Conservation (phyloP, 2,797 vertebrate species). For the Botia almorhae region DNA sequence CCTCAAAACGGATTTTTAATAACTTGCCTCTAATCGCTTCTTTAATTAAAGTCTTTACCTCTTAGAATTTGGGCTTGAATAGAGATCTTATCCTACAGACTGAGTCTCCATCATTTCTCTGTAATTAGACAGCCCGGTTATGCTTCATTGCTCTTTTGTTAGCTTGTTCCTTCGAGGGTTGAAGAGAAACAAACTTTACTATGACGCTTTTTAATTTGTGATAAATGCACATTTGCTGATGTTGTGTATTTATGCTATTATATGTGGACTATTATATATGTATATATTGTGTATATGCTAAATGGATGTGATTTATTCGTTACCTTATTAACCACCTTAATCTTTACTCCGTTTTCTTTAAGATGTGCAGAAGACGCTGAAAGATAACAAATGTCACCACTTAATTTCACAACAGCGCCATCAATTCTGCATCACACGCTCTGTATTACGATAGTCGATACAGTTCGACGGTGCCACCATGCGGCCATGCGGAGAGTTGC, state of each 20-base stretch:
- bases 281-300: no score
- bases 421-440: no score
- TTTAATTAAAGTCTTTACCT: conserved; percentile 46
- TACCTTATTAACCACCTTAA: no score
- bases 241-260: neutral
- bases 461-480: neutral
- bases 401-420: no score
- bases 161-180: neutral
- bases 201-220: neutral
- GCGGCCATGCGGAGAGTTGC: neutral
- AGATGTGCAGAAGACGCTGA: no score
- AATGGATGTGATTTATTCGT: neutral
- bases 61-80: conserved; percentile 32
- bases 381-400: no score
- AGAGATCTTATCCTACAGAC: conserved; percentile 32
- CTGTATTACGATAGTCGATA: neutral
- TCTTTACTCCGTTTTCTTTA: neutral
- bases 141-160: conserved; percentile 12
- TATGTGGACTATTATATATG: neutral
- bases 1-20: conserved; percentile 29
- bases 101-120: conserved; percentile 31
- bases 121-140: conserved; percentile 35
- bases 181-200: neutral
- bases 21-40: conserved; percentile 19
- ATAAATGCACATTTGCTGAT: neutral